Evolutionary conservation across 2,797 vertebrate genomes (phyloP).

Genomic region (Cirrhinus mrigala): DNA sequence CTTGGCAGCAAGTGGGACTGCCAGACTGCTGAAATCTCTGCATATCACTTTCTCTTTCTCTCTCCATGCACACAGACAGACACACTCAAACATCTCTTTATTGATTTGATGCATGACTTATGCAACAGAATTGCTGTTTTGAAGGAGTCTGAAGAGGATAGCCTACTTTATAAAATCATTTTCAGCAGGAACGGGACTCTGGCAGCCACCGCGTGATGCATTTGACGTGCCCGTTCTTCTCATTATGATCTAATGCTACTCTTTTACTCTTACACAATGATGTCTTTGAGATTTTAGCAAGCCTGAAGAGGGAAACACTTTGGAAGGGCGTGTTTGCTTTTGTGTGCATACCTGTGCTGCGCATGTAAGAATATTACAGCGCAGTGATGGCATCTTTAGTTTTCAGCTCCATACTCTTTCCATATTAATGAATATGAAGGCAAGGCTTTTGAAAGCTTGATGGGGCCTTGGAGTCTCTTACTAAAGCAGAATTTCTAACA

Average conservation of each 20-base stretch:
- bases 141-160: constrained; percentile 54
- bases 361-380: constrained; percentile 11
- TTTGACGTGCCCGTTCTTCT: constrained; percentile 1
- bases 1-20: constrained; percentile 62
- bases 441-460: constrained; percentile 56
- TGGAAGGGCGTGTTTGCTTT: not conserved
- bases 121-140: constrained; percentile 57
- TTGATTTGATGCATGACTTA: constrained; percentile 60
- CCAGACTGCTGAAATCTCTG: constrained; percentile 65
- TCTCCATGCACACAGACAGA: constrained; percentile 55
- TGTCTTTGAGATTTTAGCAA: not conserved
- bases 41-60: constrained; percentile 52
- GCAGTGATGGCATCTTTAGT: constrained; percentile 33
- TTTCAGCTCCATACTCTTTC: constrained; percentile 44
- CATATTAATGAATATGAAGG: constrained; percentile 58
- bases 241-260: not conserved
- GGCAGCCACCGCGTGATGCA: not conserved
- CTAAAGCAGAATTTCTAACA: constrained; percentile 58
- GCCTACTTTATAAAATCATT: constrained; percentile 50
- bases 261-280: constrained; percentile 2
- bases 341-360: constrained; percentile 18
- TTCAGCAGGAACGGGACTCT: constrained; percentile 16
- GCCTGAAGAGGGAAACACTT: not conserved
- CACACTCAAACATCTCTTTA: constrained; percentile 53
- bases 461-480: constrained; percentile 55